Evolutionary conservation across 2,888 invertebrate species (phyloP), one percentile per base, ranked within the genome.

Genomic region (Nebria salina): DNA sequence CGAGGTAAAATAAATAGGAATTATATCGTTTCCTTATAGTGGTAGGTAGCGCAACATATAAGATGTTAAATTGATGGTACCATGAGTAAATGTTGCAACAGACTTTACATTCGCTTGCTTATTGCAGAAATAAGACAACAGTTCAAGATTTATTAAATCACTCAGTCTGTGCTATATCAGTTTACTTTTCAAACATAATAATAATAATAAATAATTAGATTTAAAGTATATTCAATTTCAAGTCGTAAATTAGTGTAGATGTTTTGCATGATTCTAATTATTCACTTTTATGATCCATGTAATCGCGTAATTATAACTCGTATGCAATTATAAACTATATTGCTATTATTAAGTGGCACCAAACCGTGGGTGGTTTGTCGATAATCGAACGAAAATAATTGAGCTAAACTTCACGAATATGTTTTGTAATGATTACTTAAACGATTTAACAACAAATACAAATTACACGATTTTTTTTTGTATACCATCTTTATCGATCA

Each of bases 1-100:
- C 65, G 80, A 80, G 80, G 80, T 80, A 80, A 80, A 25, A 75
- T 74, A 54, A 79, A 79, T 79, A 74, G 42, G 74, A 43, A 64
- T 64, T 25, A 64, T 75, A 54, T 64, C n/a, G 25, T 77, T 77
- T 72, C 77, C 72, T 77, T 77, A 77, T 77, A 68, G 26, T 25
- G 20, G 13, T 26, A 54, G 54, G 54, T 54, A 54, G 54, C 54
- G 54, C 20, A 9, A 9, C 43, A 43, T 9, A 43, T 43, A 9
- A 54, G 54, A 43, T 43, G 43, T 43, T 43, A 9, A 54, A 54
- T 68, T 68, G 68, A 68, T 68, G 68, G 8, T 26, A 68, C 26
- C 15, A 26, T 26, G 26, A 68, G 68, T 68, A 25, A 68, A 68
- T 20, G n/a, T 68, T 68, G 68, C 26, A 68, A 68, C 66, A 66